phyloP scores from a whole-genome alignment of 2,888 invertebrate species.

The Diogma glabrata region DNA sequence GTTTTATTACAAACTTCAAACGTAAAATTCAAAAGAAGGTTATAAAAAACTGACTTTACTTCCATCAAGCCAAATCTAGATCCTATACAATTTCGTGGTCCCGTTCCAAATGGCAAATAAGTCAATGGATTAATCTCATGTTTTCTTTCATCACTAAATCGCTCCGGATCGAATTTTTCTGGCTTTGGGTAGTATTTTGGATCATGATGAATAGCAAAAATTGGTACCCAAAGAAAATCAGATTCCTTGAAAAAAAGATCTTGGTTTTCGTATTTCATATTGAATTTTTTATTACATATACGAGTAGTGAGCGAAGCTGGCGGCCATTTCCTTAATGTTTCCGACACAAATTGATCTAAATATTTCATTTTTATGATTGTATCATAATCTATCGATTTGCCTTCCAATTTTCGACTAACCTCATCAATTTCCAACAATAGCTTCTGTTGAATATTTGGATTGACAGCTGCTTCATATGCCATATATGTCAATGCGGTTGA shows the following conservation, averaged over 20 bases:
- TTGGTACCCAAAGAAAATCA: neutral
- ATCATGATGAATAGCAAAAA: constrained; percentile 14
- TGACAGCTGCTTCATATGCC: constrained; percentile 44
- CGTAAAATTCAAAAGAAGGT: constrained; percentile 22
- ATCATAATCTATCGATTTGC: constrained; percentile 40
- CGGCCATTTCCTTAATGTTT: constrained; percentile 42
- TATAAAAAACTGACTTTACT: constrained; percentile 23
- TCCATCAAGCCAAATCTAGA: constrained; percentile 22
- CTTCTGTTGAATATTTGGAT: constrained; percentile 45
- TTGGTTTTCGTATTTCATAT: neutral
- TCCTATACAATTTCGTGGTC: constrained; percentile 50
- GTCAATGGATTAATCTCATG: constrained; percentile 33
- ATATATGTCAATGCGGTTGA: constrained; percentile 38
- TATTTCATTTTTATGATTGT: constrained; percentile 46
- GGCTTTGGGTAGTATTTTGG: constrained; percentile 15
- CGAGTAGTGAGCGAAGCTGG: constrained; percentile 38
- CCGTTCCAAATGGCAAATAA: constrained; percentile 44
- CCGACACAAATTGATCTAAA: constrained; percentile 42
- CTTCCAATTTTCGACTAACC: constrained; percentile 11
- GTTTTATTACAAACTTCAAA: constrained; percentile 23
- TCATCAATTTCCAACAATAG: constrained; percentile 43
- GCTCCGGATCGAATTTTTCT: constrained; percentile 40
- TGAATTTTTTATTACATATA: constrained; percentile 30
- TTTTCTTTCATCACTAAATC: constrained; percentile 45
- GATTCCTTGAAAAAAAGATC: constrained; percentile 14